phyloP scores from a whole-genome alignment of 2,797 vertebrate species.

The Calcarius lapponicus region DNA sequence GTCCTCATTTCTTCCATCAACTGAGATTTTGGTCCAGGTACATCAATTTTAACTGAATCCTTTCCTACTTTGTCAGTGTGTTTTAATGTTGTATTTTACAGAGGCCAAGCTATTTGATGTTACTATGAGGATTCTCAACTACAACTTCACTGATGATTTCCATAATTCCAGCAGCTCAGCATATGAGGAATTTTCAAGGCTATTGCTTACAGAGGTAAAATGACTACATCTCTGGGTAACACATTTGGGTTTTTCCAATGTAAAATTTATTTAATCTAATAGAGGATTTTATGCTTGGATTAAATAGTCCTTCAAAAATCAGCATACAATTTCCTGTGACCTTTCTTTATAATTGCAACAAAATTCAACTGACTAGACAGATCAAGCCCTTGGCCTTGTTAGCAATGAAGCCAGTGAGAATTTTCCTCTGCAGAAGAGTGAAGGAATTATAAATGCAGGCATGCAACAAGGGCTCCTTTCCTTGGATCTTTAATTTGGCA shows the following conservation, averaged over 20 bases:
- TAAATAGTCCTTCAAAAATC: background rate
- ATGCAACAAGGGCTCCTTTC: background rate
- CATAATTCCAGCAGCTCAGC: constrained; percentile 35
- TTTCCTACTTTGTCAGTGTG: background rate
- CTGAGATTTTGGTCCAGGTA: background rate
- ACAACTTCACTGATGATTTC: constrained; percentile 61
- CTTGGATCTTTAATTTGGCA: constrained; percentile 14
- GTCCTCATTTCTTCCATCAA: background rate
- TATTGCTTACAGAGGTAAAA: constrained; percentile 72
- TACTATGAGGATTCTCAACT: constrained; percentile 62
- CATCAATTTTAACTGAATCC: background rate
- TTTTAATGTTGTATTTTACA: constrained; percentile 30
- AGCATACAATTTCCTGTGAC: background rate
- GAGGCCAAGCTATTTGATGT: constrained; percentile 69
- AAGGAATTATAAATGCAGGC: constrained; percentile 4
- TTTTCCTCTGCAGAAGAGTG: background rate
- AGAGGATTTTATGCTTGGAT: background rate
- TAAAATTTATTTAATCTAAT: background rate
- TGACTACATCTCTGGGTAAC: background rate
- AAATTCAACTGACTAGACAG: constrained; percentile 3
- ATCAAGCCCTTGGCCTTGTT: background rate
- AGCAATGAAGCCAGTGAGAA: background rate
- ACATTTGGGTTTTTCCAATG: background rate
- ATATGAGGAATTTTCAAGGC: constrained; percentile 57
- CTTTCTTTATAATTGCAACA: constrained; percentile 16